These are phyloP conservation scores for Hylia prasina DNA, from an alignment of 2,113 vertebrate species.

Conservation along the genomic window DNA sequence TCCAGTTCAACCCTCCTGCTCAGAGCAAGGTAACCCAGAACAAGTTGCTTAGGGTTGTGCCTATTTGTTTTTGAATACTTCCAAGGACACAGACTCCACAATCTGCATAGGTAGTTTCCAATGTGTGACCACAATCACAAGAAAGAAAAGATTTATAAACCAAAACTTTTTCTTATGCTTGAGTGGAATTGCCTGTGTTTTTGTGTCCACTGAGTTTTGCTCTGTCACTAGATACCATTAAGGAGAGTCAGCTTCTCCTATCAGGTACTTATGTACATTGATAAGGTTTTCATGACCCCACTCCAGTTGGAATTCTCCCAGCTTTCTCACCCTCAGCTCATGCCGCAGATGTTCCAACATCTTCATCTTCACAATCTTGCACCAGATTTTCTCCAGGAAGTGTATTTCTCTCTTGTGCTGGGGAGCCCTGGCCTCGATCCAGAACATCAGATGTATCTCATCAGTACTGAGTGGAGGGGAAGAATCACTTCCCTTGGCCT, in stretches of 20 bases:
- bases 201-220: background rate
- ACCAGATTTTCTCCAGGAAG: background rate
- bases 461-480: background rate
- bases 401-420: background rate
- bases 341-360: background rate
- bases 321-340: background rate
- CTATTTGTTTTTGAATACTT: background rate
- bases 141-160: background rate
- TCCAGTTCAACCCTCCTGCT: background rate
- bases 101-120: background rate
- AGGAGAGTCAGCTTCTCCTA: background rate
- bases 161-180: background rate
- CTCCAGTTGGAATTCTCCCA: background rate
- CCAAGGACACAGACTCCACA: background rate
- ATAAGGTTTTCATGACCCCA: background rate
- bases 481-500: background rate
- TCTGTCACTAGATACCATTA: no score
- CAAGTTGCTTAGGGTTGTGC: rapidly evolving
- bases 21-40: background rate
- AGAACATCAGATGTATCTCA: background rate
- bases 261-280: background rate
- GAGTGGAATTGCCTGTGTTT: background rate
- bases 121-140: background rate
- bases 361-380: rapidly evolving
- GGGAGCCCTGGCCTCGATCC: background rate